Evolutionary conservation across 2,888 invertebrate species (phyloP).

Genomic region (Pyrochroa serraticornis): DNA sequence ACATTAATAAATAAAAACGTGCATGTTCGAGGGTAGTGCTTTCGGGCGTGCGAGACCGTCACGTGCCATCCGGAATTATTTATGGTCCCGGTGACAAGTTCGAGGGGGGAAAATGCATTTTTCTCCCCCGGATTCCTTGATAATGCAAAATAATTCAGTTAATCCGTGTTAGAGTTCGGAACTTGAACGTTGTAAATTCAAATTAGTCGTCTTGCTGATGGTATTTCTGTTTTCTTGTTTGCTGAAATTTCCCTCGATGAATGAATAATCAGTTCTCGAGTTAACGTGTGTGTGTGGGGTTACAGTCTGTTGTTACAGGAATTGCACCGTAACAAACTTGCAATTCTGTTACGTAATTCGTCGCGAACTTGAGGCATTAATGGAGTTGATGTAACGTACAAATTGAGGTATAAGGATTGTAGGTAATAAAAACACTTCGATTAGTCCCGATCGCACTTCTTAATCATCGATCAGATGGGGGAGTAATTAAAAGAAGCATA

Average conservation of each 20-base stretch:
- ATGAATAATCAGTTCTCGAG: slow-evolving; percentile 12
- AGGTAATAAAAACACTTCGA: slow-evolving; percentile 7
- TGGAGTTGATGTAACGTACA: slow-evolving; percentile 21
- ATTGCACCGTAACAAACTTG: slow-evolving; percentile 12
- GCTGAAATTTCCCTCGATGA: slow-evolving; percentile 2
- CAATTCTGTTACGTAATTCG: slow-evolving; percentile 18
- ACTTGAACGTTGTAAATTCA: slow-evolving; percentile 14
- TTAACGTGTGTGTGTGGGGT: slow-evolving; percentile 10
- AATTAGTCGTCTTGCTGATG: background rate
- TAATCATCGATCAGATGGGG: background rate
- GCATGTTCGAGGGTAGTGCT: too few relatives aligned
- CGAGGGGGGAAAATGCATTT: too few relatives aligned
- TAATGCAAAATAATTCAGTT: too few relatives aligned
- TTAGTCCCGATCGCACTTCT: background rate
- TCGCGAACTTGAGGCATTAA: slow-evolving; percentile 15
- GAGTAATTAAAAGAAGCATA: slow-evolving; percentile 3
- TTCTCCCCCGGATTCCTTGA: too few relatives aligned
- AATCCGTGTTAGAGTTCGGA: background rate
- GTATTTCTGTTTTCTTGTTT: slow-evolving; percentile 1
- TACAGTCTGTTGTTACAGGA: background rate
- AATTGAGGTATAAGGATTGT: slow-evolving; percentile 13
- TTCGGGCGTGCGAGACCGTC: too few relatives aligned
- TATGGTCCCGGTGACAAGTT: too few relatives aligned
- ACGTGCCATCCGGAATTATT: too few relatives aligned
- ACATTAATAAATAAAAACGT: too few relatives aligned